Evolutionary conservation across 2,113 vertebrate species (phyloP).

Genomic region (Cromileptes altivelis): DNA sequence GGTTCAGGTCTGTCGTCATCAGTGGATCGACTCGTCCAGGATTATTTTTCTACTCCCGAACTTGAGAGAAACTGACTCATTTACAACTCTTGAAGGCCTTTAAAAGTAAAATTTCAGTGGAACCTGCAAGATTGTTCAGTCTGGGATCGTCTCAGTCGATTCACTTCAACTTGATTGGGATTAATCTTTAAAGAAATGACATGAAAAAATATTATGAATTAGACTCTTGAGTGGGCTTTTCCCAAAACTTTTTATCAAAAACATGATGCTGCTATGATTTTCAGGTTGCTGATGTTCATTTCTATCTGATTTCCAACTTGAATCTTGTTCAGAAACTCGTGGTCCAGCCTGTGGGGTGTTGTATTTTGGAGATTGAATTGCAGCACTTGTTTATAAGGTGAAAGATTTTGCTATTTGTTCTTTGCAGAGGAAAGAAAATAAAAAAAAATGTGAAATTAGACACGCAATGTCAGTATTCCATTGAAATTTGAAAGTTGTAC

Average conservation of each 20-base stretch:
- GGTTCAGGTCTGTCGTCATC: not conserved
- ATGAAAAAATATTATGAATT: not conserved
- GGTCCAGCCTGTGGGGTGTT: conserved; percentile 56
- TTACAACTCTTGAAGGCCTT: conserved; percentile 29
- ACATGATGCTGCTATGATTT: conserved; percentile 71
- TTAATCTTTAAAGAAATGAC: conserved; percentile 12
- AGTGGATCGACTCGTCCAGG: conserved; percentile 30
- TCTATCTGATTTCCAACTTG: conserved; percentile 42
- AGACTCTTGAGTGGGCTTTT: conserved; percentile 29
- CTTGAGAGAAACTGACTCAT: conserved; percentile 24
- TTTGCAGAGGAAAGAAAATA: conserved; percentile 52
- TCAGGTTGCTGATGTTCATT: conserved; percentile 59
- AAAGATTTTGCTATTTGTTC: conserved; percentile 72
- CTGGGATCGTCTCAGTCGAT: conserved; percentile 4
- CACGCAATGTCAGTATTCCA: conserved; percentile 71
- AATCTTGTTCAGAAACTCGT: conserved; percentile 34
- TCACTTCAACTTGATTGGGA: conserved; percentile 8
- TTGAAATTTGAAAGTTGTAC: conserved; percentile 78
- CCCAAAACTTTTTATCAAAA: conserved; percentile 5
- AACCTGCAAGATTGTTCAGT: not conserved
- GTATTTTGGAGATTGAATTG: conserved; percentile 69
- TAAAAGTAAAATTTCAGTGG: not conserved
- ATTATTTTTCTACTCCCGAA: conserved; percentile 74
- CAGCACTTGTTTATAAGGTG: conserved; percentile 82
- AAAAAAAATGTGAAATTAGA: conserved; percentile 78